Base-by-base conservation (phyloP, 2,113 vertebrate genomes). In the Leucopternis melanops region DNA sequence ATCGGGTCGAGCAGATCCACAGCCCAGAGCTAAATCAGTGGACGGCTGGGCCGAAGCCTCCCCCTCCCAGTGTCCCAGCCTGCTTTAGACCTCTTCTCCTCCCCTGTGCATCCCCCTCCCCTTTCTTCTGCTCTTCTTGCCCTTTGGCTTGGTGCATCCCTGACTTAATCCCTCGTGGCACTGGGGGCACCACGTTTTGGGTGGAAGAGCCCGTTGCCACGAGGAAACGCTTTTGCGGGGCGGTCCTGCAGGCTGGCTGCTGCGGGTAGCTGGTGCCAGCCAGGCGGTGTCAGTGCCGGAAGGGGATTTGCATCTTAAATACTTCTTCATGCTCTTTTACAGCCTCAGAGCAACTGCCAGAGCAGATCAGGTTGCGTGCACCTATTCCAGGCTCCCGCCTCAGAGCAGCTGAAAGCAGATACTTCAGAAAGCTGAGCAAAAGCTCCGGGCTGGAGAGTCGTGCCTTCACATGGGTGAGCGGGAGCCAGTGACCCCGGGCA, bases 321-420 rank as follows among this genome's bases (percentile, higher is more conserved):
- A 18, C 38, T 49, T 42, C 81, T 87, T 57, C 8, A 0, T 65
- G 84, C 83, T 94, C 80, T 66, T 79, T 77, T 73, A 63, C 89
- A 89, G 92, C 74, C 77, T 57, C 49, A n/a, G 84, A 94, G 92
- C 97, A 95, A 70, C 93, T 94, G 92, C 92, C 81, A 66, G 81
- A 45, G 87, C 61, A 55, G 95, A 92, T 97, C 96, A 58, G 91
- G 91, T 95, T 95, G 81, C 95, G 0, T 71, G 75, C 91, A 92
- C 93, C 92, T 95, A 96, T 94, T 95, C 92, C 92, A 85, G 89
- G 94, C 94, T 94, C 65, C 89, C 1, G 29, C 54, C 66, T 38
- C 3, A 1, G 75, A 81, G 91, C 91, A n/a, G 66, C 65, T 94
- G 92, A 94, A 95, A 97, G 82, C 88, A 92, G 95, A 96, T 94